phyloP scores from a whole-genome alignment of 2,113 vertebrate genomes.

The Balaeniceps rex region DNA sequence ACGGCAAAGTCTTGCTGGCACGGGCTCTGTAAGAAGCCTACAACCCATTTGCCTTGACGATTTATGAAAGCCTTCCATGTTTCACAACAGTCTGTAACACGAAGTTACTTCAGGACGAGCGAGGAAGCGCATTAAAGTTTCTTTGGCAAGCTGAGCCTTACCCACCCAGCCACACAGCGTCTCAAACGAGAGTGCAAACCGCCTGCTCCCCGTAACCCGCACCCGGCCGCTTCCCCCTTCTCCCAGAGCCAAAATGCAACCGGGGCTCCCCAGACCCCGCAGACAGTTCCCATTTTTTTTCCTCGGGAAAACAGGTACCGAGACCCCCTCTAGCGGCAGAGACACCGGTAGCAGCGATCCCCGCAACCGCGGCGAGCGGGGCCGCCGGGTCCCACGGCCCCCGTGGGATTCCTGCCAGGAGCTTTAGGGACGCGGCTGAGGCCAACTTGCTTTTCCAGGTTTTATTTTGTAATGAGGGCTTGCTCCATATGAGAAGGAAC shows the following conservation, averaged over 20 bases:
- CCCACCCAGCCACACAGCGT: neutral
- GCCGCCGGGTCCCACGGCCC: neutral
- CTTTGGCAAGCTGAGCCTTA: neutral
- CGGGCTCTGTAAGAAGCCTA: neutral
- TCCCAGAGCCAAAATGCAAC: neutral
- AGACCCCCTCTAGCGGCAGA: constrained; percentile 32
- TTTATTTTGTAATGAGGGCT: neutral
- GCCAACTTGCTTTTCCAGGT: neutral
- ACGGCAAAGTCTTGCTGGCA: neutral
- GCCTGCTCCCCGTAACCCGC: neutral
- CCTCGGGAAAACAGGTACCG: neutral
- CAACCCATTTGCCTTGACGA: neutral
- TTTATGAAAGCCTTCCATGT: neutral
- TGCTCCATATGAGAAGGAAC: neutral
- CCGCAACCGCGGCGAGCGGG: neutral
- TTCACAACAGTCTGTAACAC: neutral
- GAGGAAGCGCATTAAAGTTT: neutral
- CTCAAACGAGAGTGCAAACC: neutral
- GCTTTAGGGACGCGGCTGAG: neutral
- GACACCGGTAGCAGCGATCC: neutral
- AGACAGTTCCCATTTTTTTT: neutral
- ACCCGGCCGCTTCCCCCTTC: neutral
- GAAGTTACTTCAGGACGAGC: neutral
- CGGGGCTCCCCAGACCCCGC: neutral
- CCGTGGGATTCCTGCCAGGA: neutral